Percentiles rank a stretch among this genome's conserved stretches.
These are phyloP conservation scores for Blastobasis lacticolella DNA, from an alignment of 2,888 invertebrate species.

Conservation along the genomic window DNA sequence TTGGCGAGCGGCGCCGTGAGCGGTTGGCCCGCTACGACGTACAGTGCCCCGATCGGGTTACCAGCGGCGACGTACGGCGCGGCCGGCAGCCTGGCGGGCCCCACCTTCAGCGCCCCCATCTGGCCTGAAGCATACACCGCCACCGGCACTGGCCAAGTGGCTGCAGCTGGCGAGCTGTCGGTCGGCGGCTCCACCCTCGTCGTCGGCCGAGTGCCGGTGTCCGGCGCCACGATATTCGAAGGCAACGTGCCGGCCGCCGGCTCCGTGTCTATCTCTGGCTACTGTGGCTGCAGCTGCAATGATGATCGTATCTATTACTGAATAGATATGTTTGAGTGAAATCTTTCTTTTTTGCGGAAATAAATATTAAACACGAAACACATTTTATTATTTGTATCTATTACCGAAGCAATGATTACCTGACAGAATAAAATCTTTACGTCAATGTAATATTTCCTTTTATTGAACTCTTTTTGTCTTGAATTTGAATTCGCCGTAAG, in stretches of 20 bases:
- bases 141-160: slow-evolving; percentile 18
- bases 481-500: no score
- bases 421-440: no score
- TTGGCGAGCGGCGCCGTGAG: background rate
- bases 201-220: slow-evolving; percentile 28
- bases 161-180: slow-evolving; percentile 18
- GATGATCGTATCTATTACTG: background rate
- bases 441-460: no score
- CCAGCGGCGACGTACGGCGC: background rate
- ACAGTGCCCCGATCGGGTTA: background rate
- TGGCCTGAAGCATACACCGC: slow-evolving; percentile 14
- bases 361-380: no score
- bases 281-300: slow-evolving; percentile 18
- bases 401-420: no score
- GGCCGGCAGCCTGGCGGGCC: slow-evolving; percentile 20
- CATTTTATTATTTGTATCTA: no score
- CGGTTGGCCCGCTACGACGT: background rate
- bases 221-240: slow-evolving; percentile 25
- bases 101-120: slow-evolving; percentile 6
- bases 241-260: slow-evolving; percentile 29
- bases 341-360: no score
- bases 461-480: no score
- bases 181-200: slow-evolving; percentile 25
- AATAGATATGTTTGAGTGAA: no score
- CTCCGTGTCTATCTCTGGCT: slow-evolving; percentile 21